Evolutionary conservation across 2,797 vertebrate genomes (phyloP).

Genomic region (Todus mexicanus): DNA sequence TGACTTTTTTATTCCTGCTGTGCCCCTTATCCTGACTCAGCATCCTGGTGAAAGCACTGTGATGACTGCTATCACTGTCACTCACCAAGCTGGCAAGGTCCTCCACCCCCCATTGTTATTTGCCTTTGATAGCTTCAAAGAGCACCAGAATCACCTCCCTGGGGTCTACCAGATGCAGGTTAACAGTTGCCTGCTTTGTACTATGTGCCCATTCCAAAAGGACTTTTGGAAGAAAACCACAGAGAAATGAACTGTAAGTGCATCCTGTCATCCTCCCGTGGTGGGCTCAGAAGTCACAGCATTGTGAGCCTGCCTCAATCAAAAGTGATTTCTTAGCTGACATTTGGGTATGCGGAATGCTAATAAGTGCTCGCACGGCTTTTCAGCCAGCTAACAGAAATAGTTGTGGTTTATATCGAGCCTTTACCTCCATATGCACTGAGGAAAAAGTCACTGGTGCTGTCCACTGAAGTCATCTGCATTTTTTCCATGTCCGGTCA

Average conservation of each 20-base stretch:
- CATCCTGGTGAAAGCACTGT: neutral
- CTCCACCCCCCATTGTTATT: accelerated
- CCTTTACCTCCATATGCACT: neutral
- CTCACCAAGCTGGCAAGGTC: neutral
- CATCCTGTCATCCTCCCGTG: neutral
- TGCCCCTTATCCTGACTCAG: neutral
- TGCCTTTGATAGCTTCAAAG: slow-evolving; percentile 38
- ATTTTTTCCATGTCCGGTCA: slow-evolving; percentile 14
- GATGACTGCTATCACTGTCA: neutral
- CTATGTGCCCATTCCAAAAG: neutral
- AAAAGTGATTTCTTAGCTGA: slow-evolving; percentile 41
- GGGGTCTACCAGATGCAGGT: slow-evolving; percentile 29
- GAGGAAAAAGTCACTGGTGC: neutral
- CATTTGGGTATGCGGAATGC: neutral
- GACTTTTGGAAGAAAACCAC: slow-evolving; percentile 26
- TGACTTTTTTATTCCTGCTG: neutral
- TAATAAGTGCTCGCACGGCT: neutral
- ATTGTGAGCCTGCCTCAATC: neutral
- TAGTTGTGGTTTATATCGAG: neutral
- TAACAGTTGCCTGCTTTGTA: neutral
- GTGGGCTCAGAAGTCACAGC: neutral
- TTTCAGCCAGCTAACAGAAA: slow-evolving; percentile 23
- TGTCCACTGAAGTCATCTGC: neutral
- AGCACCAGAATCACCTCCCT: neutral
- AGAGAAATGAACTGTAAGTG: slow-evolving; percentile 29